phyloP scores from a whole-genome alignment of 2,113 vertebrate species.

The Poicephalus meyeri region DNA sequence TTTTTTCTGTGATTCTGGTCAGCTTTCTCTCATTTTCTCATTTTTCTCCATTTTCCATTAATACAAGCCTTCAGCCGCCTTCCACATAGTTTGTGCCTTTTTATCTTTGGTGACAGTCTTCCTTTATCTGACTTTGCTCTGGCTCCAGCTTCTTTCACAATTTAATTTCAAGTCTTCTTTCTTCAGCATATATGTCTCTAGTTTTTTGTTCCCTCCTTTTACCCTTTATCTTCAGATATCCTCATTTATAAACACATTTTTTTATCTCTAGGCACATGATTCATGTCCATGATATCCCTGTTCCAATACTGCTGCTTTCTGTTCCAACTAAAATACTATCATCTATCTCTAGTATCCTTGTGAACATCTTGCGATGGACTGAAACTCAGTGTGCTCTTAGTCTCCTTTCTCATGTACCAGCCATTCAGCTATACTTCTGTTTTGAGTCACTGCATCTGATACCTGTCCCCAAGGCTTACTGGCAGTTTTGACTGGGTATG shows the following conservation, averaged over 20 bases:
- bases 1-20: background rate
- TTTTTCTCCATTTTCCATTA: background rate
- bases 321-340: background rate
- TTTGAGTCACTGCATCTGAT: background rate
- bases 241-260: background rate
- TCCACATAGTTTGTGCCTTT: background rate
- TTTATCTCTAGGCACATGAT: background rate
- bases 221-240: background rate
- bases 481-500: background rate
- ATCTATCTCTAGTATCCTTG: background rate
- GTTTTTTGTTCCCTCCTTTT: background rate
- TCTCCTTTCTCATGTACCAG: background rate
- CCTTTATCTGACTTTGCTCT: background rate
- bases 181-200: background rate
- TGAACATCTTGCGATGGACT: background rate
- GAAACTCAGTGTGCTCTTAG: background rate
- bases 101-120: background rate
- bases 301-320: background rate
- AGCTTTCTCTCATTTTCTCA: background rate
- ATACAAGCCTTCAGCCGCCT: background rate
- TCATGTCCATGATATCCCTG: background rate
- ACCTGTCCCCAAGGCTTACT: background rate
- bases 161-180: background rate
- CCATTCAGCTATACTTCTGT: background rate
- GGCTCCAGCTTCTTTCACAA: background rate